These are phyloP conservation scores for Hyperopisus bebe DNA, from an alignment of 2,113 vertebrate species.

Conservation along the genomic window DNA sequence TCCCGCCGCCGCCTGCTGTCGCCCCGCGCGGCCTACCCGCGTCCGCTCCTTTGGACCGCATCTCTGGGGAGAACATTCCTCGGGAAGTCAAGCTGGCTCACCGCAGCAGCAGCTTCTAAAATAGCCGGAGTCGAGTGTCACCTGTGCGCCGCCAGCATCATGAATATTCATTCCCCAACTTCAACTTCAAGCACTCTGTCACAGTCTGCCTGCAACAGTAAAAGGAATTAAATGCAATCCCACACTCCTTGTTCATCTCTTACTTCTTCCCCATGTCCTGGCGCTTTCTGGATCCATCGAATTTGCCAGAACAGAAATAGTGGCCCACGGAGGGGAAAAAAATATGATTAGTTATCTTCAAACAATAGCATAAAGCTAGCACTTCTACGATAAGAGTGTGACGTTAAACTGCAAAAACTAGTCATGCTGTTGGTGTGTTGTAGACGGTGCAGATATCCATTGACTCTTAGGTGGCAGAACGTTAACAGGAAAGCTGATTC, in stretches of 20 bases:
- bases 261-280: constrained; percentile 18
- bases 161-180: constrained; percentile 59
- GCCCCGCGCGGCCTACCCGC: constrained; percentile 56
- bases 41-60: constrained; percentile 36
- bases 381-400: not conserved
- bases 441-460: not conserved
- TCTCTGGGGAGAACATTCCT: constrained; percentile 6
- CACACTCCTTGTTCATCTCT: constrained; percentile 28
- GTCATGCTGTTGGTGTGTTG: not conserved
- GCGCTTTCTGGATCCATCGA: not conserved
- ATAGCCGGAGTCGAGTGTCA: constrained; percentile 60
- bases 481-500: not conserved
- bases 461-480: not conserved
- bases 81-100: constrained; percentile 28
- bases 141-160: constrained; percentile 52
- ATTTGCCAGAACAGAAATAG: not conserved
- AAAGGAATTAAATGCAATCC: constrained; percentile 26
- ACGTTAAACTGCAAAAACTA: not conserved
- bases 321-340: not conserved
- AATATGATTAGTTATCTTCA: constrained; percentile 5
- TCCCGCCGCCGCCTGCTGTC: constrained; percentile 10
- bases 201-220: constrained; percentile 35
- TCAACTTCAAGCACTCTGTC: constrained; percentile 33
- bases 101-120: constrained; percentile 47
- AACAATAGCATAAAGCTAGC: not conserved